These are phyloP conservation scores for Noctuana brunneofusca DNA, from an alignment of 2,888 invertebrate species.

Conservation along the genomic window DNA sequence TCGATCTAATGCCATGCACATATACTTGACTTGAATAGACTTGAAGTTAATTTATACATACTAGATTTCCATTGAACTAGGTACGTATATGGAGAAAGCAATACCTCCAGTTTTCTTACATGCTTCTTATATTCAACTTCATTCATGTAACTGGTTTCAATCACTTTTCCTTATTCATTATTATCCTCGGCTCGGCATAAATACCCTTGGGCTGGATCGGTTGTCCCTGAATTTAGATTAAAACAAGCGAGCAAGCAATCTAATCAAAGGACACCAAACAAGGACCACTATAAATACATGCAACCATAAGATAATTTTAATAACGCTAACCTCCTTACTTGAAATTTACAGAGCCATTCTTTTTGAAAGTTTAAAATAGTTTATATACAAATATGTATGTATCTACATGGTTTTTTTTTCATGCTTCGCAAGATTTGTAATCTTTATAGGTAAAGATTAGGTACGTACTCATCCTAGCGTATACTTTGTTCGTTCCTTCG, in stretches of 20 bases:
- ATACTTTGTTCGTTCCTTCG: too few relatives aligned
- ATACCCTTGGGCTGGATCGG: neutral
- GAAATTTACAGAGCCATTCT: neutral
- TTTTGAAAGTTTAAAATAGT: neutral
- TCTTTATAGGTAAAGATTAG: too few relatives aligned
- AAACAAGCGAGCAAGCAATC: conserved; percentile 31
- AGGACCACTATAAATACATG: conserved; percentile 17
- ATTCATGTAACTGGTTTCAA: neutral
- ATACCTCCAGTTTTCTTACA: neutral
- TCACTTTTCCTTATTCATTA: neutral
- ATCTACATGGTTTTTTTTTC: neutral
- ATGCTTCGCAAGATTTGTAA: neutral
- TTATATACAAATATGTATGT: neutral
- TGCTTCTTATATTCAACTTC: neutral
- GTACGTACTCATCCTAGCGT: neutral
- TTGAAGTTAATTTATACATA: neutral
- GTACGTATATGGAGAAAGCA: neutral
- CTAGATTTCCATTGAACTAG: neutral
- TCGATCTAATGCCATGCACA: neutral
- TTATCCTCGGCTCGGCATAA: neutral
- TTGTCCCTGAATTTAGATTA: conserved; percentile 20
- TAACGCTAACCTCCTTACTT: conserved; percentile 5
- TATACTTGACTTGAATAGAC: neutral
- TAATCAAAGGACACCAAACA: conserved; percentile 11
- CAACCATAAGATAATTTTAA: conserved; percentile 15